Percentiles rank a stretch among this genome's conserved stretches.
Conservation (phyloP, 1,140 invertebrate species). For the Artemia franciscana region DNA sequence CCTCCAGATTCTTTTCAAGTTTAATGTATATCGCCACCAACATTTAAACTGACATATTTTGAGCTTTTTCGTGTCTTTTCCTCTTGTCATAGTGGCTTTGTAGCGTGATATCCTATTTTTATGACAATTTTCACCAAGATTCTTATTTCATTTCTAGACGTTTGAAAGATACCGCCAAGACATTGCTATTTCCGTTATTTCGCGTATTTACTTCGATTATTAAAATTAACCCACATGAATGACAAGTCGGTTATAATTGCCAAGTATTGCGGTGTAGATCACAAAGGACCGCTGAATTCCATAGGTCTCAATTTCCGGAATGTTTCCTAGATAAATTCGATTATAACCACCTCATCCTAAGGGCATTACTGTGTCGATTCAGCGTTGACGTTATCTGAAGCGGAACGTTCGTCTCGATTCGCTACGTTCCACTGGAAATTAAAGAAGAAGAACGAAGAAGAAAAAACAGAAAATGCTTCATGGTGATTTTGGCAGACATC, state of each 20-base stretch:
- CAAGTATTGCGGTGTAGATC: background rate
- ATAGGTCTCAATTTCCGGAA: background rate
- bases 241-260: background rate
- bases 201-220: background rate
- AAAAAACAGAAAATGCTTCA: background rate
- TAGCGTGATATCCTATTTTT: background rate
- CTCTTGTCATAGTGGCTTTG: too few relatives aligned
- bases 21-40: too few relatives aligned
- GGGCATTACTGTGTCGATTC: too few relatives aligned
- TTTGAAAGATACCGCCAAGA: background rate
- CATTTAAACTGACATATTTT: too few relatives aligned
- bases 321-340: too few relatives aligned
- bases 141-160: background rate
- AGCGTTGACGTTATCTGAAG: background rate
- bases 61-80: too few relatives aligned
- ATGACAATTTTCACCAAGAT: background rate
- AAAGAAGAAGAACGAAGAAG: background rate
- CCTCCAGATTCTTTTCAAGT: too few relatives aligned
- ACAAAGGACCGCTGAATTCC: background rate
- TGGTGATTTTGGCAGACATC: background rate
- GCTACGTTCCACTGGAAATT: background rate
- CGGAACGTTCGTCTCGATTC: background rate
- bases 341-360: too few relatives aligned
- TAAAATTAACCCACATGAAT: background rate
- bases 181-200: background rate